Evolutionary conservation across 2,797 vertebrate genomes (phyloP).

Genomic region (Enteromius trimaculatus): DNA sequence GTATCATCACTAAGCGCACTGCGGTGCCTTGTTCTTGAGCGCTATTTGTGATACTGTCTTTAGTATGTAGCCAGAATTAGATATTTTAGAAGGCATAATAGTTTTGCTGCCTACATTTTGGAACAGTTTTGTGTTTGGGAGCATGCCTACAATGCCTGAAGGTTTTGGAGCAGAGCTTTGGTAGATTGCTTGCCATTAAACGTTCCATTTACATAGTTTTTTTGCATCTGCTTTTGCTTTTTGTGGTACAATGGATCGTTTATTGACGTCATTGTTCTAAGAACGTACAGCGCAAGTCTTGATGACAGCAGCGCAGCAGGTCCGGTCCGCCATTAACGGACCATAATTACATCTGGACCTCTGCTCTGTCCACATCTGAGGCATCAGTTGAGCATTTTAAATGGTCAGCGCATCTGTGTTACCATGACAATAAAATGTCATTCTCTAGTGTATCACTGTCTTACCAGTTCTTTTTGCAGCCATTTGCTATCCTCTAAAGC

Average conservation of each 20-base stretch:
- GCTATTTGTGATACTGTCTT: neutral
- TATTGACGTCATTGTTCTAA: neutral
- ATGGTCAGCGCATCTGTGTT: constrained; percentile 5
- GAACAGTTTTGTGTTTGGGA: neutral
- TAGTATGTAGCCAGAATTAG: neutral
- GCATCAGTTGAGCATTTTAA: constrained; percentile 11
- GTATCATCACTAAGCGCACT: neutral
- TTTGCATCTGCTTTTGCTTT: neutral
- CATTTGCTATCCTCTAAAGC: constrained; percentile 28
- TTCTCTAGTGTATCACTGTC: constrained; percentile 24
- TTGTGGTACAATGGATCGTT: neutral
- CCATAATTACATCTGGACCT: constrained; percentile 37
- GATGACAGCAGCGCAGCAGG: constrained; percentile 12
- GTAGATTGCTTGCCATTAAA: constrained; percentile 2
- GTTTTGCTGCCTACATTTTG: constrained; percentile 2
- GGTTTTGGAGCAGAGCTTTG: constrained; percentile 6
- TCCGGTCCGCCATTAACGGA: constrained; percentile 9
- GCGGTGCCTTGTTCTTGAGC: neutral
- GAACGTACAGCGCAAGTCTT: neutral
- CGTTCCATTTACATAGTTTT: neutral
- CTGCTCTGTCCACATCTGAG: constrained; percentile 16
- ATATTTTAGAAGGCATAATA: neutral
- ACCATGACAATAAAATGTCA: constrained; percentile 39
- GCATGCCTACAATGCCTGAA: constrained; percentile 11
- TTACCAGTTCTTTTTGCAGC: constrained; percentile 17